These are phyloP conservation scores for Drosophila parvula DNA, from an alignment of 1,140 invertebrate genomes.

Conservation along the genomic window DNA sequence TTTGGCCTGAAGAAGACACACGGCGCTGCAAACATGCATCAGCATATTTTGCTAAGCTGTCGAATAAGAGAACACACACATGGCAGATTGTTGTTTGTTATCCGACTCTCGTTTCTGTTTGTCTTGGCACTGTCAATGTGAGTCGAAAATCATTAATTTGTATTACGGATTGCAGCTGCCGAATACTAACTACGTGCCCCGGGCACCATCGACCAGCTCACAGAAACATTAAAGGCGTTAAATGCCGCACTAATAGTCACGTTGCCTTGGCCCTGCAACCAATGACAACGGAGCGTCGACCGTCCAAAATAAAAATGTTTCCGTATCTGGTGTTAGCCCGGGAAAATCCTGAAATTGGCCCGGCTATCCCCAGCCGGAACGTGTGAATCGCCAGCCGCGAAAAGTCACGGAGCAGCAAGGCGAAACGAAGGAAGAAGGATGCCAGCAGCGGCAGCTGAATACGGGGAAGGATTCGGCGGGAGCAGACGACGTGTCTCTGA, in stretches of 20 bases:
- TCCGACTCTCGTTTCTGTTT: conserved; percentile 41
- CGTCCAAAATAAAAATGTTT: conserved; percentile 36
- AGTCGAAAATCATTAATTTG: conserved; percentile 48
- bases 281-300: conserved; percentile 13
- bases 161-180: conserved; percentile 43
- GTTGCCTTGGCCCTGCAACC: conserved; percentile 23
- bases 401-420: conserved; percentile 44
- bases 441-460: neutral
- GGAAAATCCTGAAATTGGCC: conserved; percentile 35
- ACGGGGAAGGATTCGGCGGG: conserved; percentile 1
- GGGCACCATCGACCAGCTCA: conserved; percentile 29
- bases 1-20: conserved; percentile 11
- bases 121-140: conserved; percentile 16
- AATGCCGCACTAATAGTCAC: conserved; percentile 59
- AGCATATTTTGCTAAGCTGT: conserved; percentile 40
- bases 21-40: conserved; percentile 29
- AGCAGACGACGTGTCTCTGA: conserved; percentile 35
- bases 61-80: conserved; percentile 36
- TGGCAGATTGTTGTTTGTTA: conserved; percentile 46
- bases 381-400: conserved; percentile 47
- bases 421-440: conserved; percentile 11
- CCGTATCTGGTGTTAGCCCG: conserved; percentile 22
- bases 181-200: conserved; percentile 54
- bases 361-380: conserved; percentile 30
- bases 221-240: conserved; percentile 38